Evolutionary conservation across 2,113 vertebrate species (phyloP).

Genomic region (Saccopteryx bilineata): DNA sequence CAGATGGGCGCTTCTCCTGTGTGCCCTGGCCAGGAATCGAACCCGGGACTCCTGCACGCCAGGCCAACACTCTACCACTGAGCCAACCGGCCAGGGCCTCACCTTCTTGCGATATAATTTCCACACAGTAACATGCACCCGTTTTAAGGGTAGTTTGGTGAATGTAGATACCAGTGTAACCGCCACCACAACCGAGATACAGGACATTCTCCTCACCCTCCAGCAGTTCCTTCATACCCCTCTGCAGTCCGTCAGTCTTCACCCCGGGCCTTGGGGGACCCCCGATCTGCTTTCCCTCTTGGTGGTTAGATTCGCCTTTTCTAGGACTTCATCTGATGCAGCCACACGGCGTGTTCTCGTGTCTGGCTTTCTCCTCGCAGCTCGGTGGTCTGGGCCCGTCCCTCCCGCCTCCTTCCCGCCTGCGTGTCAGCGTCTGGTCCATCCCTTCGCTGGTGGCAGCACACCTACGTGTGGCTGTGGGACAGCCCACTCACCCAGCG

Average conservation of each 20-base stretch:
- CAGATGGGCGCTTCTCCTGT: too few relatives aligned
- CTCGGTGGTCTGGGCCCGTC: too few relatives aligned
- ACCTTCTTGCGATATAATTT: not conserved
- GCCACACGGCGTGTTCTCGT: not conserved
- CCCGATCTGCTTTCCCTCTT: not conserved
- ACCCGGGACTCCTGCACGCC: too few relatives aligned
- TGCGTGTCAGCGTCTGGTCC: rapidly evolving
- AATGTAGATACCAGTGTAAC: not conserved
- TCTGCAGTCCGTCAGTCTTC: not conserved
- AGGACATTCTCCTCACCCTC: not conserved
- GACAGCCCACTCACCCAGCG: not conserved
- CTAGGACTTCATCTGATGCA: not conserved
- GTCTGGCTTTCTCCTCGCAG: not conserved
- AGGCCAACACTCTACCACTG: too few relatives aligned
- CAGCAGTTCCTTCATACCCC: too few relatives aligned
- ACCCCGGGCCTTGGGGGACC: not conserved
- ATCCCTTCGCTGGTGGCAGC: too few relatives aligned
- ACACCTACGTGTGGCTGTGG: not conserved
- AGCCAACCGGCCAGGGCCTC: too few relatives aligned
- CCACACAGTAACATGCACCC: too few relatives aligned
- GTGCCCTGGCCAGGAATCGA: too few relatives aligned
- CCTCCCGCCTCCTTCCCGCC: too few relatives aligned
- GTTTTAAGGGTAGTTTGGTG: not conserved
- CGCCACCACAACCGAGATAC: not conserved
- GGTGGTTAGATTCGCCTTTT: not conserved